phyloP scores from a whole-genome alignment of 2,113 vertebrate species.

The Myotis davidii region DNA sequence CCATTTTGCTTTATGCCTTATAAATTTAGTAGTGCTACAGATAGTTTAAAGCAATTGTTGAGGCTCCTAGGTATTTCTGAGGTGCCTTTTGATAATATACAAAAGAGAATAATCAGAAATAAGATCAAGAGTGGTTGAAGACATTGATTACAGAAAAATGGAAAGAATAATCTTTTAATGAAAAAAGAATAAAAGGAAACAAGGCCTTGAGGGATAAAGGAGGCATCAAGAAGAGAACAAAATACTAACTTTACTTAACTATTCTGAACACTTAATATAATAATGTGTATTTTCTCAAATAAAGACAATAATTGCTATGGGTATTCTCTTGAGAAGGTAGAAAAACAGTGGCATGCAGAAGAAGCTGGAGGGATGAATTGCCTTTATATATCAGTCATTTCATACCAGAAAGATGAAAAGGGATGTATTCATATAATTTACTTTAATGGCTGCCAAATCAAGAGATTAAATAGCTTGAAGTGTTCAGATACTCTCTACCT shows the following conservation, averaged over 20 bases:
- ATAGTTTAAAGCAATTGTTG: conserved; percentile 29
- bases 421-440: conserved; percentile 31
- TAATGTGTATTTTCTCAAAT: conserved; percentile 42
- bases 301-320: background rate
- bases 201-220: conserved; percentile 43
- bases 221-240: background rate
- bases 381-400: conserved; percentile 22
- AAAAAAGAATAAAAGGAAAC: conserved; percentile 42
- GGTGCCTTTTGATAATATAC: background rate
- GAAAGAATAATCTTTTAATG: conserved; percentile 8
- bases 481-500: conserved; percentile 22
- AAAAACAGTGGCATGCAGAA: background rate
- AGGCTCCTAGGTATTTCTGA: background rate
- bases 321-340: conserved; percentile 5
- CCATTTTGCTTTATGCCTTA: conserved; percentile 30
- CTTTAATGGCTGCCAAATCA: conserved; percentile 33
- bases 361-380: background rate
- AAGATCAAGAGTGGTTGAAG: background rate
- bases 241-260: background rate
- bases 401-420: conserved; percentile 48
- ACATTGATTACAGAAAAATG: background rate
- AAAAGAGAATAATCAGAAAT: conserved; percentile 45
- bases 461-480: conserved; percentile 54
- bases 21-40: background rate
- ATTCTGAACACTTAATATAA: background rate